These are phyloP conservation scores for Stigmatopora argus DNA, from an alignment of 2,113 vertebrate genomes.

Conservation along the genomic window DNA sequence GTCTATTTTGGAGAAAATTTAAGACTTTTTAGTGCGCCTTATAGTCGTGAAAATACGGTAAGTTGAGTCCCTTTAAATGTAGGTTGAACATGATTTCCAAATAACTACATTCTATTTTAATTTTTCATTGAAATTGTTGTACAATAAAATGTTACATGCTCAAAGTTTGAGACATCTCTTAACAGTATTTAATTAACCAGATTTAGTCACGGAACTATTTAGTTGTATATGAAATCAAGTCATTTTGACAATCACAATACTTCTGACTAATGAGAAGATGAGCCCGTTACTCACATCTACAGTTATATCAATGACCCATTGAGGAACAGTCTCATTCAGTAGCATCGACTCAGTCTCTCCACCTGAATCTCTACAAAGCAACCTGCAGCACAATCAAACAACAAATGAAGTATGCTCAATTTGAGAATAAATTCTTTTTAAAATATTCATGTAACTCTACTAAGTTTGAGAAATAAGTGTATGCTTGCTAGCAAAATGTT, in stretches of 20 bases:
- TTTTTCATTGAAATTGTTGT: too few species aligned
- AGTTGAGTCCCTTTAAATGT: too few species aligned
- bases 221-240: not conserved
- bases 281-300: slow-evolving; percentile 84
- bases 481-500: not conserved
- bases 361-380: slow-evolving; percentile 94
- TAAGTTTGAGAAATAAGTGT: not conserved
- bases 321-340: slow-evolving; percentile 95
- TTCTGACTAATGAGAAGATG: not conserved
- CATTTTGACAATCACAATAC: not conserved
- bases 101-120: too few species aligned
- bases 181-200: not conserved
- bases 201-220: not conserved
- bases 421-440: not conserved
- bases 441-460: not conserved
- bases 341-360: slow-evolving; percentile 98
- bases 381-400: slow-evolving; percentile 63
- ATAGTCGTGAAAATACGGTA: too few species aligned
- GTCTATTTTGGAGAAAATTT: too few species aligned
- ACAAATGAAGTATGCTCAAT: not conserved
- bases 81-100: too few species aligned
- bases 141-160: too few species aligned
- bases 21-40: too few species aligned
- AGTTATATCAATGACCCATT: slow-evolving; percentile 99
- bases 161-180: too few species aligned